phyloP scores from a whole-genome alignment of 2,888 invertebrate species.

The Cryptops parisi region DNA sequence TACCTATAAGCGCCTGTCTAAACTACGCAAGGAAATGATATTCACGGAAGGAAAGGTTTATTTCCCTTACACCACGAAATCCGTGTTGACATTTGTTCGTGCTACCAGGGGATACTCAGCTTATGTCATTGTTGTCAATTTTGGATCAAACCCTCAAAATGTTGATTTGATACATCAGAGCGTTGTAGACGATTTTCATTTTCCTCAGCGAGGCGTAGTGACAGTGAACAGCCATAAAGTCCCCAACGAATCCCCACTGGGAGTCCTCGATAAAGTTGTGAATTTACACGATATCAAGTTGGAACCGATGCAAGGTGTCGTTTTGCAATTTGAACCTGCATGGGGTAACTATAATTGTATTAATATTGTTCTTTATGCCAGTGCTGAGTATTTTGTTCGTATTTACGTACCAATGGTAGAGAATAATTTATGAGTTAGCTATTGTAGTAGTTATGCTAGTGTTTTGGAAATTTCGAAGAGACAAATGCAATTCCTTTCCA shows the following conservation, averaged over 20 bases:
- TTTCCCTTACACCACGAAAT: background rate
- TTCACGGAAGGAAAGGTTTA: slow-evolving; percentile 17
- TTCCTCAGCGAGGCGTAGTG: slow-evolving; percentile 1
- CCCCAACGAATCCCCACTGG: background rate
- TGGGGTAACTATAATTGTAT: too few species aligned
- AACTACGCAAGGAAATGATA: slow-evolving; percentile 18
- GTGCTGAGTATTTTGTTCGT: too few species aligned
- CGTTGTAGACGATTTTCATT: background rate
- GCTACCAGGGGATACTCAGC: slow-evolving; percentile 37
- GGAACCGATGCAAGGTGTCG: background rate
- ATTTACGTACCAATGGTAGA: too few species aligned
- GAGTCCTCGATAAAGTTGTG: background rate
- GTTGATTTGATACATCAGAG: slow-evolving; percentile 38
- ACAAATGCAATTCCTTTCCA: too few species aligned
- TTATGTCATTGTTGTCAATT: slow-evolving; percentile 55
- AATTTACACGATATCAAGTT: background rate
- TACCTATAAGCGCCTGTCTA: slow-evolving; percentile 18
- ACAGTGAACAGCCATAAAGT: background rate
- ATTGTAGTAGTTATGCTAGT: too few species aligned
- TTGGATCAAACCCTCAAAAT: slow-evolving; percentile 35
- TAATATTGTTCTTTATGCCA: too few species aligned
- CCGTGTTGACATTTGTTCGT: background rate
- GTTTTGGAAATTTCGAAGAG: too few species aligned
- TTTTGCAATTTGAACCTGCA: background rate
- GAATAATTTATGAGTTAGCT: too few species aligned